Percentiles rank a stretch among this genome's conserved stretches.
Evolutionary conservation across 2,888 invertebrate genomes (phyloP).

Genomic region (Drosophila meridionalis): DNA sequence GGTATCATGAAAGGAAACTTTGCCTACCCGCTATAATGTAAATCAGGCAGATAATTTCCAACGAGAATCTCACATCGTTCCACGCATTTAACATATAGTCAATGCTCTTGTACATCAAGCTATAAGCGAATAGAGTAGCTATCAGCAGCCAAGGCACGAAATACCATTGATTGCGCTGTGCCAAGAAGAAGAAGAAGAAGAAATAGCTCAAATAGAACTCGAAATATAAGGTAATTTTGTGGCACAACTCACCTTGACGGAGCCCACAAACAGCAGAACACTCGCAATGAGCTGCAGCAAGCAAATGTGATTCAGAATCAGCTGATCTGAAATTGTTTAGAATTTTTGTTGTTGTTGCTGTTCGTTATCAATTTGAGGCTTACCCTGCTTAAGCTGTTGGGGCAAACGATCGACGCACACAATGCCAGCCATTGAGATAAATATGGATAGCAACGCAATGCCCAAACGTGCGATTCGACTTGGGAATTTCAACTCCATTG

Average conservation of each 20-base stretch:
- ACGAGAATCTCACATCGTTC: rapidly evolving
- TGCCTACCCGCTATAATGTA: conserved; percentile 42
- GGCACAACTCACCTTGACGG: conserved; percentile 24
- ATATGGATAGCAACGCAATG: conserved; percentile 37
- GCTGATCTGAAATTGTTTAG: conserved; percentile 18
- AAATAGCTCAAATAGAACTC: rapidly evolving
- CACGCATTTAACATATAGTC: not conserved
- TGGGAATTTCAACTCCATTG: conserved; percentile 14
- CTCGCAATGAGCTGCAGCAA: conserved; percentile 51
- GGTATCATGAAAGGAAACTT: not conserved
- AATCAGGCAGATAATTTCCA: not conserved
- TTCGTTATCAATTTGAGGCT: conserved; percentile 14
- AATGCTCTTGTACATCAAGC: conserved; percentile 32
- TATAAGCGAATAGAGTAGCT: conserved; percentile 44
- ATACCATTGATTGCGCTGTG: conserved; percentile 47
- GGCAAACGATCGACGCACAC: not conserved
- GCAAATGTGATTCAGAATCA: conserved; percentile 44
- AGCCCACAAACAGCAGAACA: conserved; percentile 25
- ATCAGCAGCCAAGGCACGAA: conserved; percentile 54
- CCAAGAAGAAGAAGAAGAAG: not conserved
- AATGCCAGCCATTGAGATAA: conserved; percentile 31
- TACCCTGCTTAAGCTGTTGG: conserved; percentile 10
- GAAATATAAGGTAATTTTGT: not conserved
- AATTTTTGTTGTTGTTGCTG: not conserved
- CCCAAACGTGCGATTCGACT: conserved; percentile 13